A percentile compares a stretch with the other conserved stretches of the same genome.
Evolutionary conservation across 1,140 invertebrate species (phyloP).

Genomic region (Macrosteles quadrilineatus): DNA sequence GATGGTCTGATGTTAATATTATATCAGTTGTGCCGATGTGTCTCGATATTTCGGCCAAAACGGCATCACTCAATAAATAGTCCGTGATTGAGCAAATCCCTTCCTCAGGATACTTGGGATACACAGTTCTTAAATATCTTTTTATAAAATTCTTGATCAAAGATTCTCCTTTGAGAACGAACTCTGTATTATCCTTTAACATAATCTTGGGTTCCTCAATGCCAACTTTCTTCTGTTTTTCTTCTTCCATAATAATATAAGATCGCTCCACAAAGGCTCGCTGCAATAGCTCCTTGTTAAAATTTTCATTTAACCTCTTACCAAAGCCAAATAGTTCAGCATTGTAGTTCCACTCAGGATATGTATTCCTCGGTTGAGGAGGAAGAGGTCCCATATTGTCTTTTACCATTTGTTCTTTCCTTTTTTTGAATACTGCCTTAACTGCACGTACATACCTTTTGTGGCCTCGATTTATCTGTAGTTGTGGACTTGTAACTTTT

Average conservation of each 20-base stretch:
- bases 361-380: slow-evolving; percentile 58
- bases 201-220: slow-evolving; percentile 61
- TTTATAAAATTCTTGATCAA: slow-evolving; percentile 61
- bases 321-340: slow-evolving; percentile 88
- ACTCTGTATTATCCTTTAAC: slow-evolving; percentile 65
- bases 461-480: slow-evolving; percentile 27
- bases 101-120: slow-evolving; percentile 73
- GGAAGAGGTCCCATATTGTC: slow-evolving; percentile 45
- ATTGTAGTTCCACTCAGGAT: slow-evolving; percentile 84
- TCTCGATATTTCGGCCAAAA: slow-evolving; percentile 66
- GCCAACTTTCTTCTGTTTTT: slow-evolving; percentile 66
- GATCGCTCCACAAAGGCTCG: slow-evolving; percentile 79
- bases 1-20: slow-evolving; percentile 74
- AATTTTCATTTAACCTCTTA: slow-evolving; percentile 80
- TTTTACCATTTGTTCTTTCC: slow-evolving; percentile 44
- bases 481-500: too few species aligned
- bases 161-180: slow-evolving; percentile 65
- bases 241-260: slow-evolving; percentile 72
- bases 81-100: slow-evolving; percentile 60
- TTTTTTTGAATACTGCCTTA: slow-evolving; percentile 50
- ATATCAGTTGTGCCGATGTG: slow-evolving; percentile 82
- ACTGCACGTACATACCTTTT: slow-evolving; percentile 60
- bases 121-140: slow-evolving; percentile 59
- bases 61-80: slow-evolving; percentile 65
- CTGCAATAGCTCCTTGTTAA: slow-evolving; percentile 67